Percentiles rank a stretch among this genome's conserved stretches.
These are phyloP conservation scores for Myanophis thanlyinensis DNA, from an alignment of 2,113 vertebrate genomes.

Conservation along the genomic window DNA sequence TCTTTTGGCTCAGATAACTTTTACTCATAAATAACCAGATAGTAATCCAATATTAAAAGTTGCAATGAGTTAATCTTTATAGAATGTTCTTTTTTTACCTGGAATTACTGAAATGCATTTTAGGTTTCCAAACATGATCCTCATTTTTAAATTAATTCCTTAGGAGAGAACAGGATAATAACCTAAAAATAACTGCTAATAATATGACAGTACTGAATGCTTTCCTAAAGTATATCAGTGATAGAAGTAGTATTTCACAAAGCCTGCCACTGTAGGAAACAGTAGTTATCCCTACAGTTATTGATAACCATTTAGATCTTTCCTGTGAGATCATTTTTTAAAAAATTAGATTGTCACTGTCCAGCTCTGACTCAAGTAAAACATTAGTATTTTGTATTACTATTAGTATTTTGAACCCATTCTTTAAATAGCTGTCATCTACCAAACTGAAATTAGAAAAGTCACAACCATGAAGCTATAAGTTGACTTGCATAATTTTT, in stretches of 20 bases:
- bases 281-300: background rate
- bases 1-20: background rate
- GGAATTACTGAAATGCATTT: background rate
- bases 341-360: background rate
- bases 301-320: background rate
- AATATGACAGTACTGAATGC: background rate
- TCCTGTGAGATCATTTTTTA: background rate
- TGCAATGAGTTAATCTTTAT: background rate
- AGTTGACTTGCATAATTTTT: background rate
- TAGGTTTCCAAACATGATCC: background rate
- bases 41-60: background rate
- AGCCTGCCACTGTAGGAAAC: background rate
- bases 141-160: background rate
- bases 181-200: background rate
- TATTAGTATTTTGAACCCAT: background rate
- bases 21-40: background rate
- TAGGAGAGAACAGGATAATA: background rate
- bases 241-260: background rate
- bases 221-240: background rate
- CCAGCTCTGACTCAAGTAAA: background rate
- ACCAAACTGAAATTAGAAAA: background rate
- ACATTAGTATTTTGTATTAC: no score
- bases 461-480: background rate
- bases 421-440: background rate
- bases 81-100: background rate